phyloP scores from a whole-genome alignment of 1,140 invertebrate genomes.

The Spodoptera litura region DNA sequence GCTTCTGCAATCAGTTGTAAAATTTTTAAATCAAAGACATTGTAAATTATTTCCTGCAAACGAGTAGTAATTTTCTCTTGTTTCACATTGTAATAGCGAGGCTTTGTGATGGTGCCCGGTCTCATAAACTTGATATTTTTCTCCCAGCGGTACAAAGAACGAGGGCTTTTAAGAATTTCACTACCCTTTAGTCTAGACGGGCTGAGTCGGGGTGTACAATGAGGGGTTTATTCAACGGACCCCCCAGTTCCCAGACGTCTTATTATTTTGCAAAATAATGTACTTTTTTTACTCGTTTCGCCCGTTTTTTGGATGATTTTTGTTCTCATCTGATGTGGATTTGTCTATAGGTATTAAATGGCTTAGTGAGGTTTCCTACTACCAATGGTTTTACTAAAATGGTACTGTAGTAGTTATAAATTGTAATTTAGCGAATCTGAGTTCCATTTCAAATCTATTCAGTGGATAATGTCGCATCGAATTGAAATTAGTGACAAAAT shows the following conservation, averaged over 20 bases:
- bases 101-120: constrained; percentile 18
- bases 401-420: no score
- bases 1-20: no score
- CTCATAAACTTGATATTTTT: constrained; percentile 42
- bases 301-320: constrained; percentile 9
- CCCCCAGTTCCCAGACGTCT: constrained; percentile 40
- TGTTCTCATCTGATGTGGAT: neutral
- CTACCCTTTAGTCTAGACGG: constrained; percentile 42
- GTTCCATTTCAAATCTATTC: no score
- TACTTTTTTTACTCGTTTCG: constrained; percentile 49
- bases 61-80: neutral
- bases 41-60: neutral
- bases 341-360: neutral
- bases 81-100: constrained; percentile 12
- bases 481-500: no score
- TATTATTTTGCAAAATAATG: constrained; percentile 55
- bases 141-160: constrained; percentile 41
- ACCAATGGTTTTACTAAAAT: no score
- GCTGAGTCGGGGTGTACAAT: neutral
- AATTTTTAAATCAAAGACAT: neutral
- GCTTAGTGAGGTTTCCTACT: no score
- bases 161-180: constrained; percentile 41
- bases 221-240: constrained; percentile 30
- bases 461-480: no score
- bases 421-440: no score